phyloP scores from a whole-genome alignment of 2,888 invertebrate species.

The Monopis laevigella region DNA sequence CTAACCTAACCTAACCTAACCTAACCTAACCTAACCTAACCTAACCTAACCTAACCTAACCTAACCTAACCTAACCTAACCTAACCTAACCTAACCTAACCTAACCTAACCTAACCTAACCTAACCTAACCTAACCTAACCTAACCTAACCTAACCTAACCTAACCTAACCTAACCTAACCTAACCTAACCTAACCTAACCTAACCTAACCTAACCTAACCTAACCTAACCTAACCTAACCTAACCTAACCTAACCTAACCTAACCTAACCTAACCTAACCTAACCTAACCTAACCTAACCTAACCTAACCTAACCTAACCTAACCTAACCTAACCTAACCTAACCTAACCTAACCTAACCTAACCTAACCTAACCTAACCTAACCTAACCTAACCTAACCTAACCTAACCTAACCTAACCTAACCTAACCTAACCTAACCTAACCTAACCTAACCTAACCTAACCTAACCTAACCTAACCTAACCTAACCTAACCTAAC shows the following conservation, averaged over 20 bases:
- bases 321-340: slow-evolving; percentile 12
- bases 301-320: slow-evolving; percentile 11
- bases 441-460: slow-evolving; percentile 10
- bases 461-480: slow-evolving; percentile 13
- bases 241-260: slow-evolving; percentile 15
- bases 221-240: slow-evolving; percentile 16
- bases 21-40: slow-evolving; percentile 11
- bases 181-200: slow-evolving; percentile 14
- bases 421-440: slow-evolving; percentile 12
- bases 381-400: slow-evolving; percentile 12
- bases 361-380: slow-evolving; percentile 10
- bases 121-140: slow-evolving; percentile 12
- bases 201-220: slow-evolving; percentile 15
- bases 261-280: slow-evolving; percentile 12
- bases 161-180: slow-evolving; percentile 12
- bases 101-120: slow-evolving; percentile 9
- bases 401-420: slow-evolving; percentile 12
- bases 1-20: slow-evolving; percentile 12
- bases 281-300: slow-evolving; percentile 12
- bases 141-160: slow-evolving; percentile 12
- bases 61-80: slow-evolving; percentile 15
- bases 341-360: slow-evolving; percentile 12
- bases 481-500: slow-evolving; percentile 13
- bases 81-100: slow-evolving; percentile 11
- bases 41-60: slow-evolving; percentile 6